Percentiles rank a stretch among this genome's conserved stretches.
Evolutionary conservation across 2,113 vertebrate species (phyloP).

Genomic region (Taurulus bubalis): DNA sequence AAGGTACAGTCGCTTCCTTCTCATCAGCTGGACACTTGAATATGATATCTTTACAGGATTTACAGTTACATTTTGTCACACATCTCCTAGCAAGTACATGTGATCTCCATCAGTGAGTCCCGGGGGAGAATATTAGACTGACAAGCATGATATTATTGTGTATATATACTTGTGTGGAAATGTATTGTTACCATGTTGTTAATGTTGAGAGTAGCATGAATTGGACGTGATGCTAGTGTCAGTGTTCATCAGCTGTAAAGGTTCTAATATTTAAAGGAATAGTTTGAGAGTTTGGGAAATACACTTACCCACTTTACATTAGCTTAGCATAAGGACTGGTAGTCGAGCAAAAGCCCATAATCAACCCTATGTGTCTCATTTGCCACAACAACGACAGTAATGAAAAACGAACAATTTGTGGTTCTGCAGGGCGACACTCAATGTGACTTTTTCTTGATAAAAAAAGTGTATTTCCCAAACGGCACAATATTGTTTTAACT

Average conservation of each 20-base stretch:
- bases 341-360: not conserved
- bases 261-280: not conserved
- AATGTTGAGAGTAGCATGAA: slow-evolving; percentile 16
- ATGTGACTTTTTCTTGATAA: not conserved
- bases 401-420: not conserved
- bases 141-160: not conserved
- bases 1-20: slow-evolving; percentile 87
- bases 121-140: not conserved
- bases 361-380: not conserved
- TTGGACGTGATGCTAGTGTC: not conserved
- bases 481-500: not conserved
- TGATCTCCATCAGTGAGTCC: not conserved
- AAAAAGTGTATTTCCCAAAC: not conserved
- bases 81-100: slow-evolving; percentile 23
- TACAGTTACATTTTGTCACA: slow-evolving; percentile 18
- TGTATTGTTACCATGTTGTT: not conserved
- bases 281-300: slow-evolving; percentile 7
- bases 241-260: not conserved
- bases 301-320: not conserved
- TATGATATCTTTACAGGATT: slow-evolving; percentile 21
- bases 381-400: not conserved
- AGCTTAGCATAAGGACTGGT: not conserved
- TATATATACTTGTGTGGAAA: not conserved
- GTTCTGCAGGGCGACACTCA: not conserved
- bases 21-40: slow-evolving; percentile 16